These are phyloP conservation scores for Amphiura filiformis DNA, from an alignment of 35 echinoderm and acorn worm genomes.

Conservation along the genomic window DNA sequence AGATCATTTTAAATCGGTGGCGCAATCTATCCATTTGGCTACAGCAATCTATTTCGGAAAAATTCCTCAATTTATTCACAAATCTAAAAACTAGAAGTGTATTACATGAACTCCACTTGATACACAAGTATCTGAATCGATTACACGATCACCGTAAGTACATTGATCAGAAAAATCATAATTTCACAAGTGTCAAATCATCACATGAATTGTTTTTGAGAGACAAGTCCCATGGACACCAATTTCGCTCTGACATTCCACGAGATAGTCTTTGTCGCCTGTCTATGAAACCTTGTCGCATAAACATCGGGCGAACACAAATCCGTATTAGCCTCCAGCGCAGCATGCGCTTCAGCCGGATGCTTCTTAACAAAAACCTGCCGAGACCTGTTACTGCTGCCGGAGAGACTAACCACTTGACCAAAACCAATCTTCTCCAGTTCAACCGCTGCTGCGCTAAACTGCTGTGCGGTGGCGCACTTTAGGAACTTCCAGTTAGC, in stretches of 20 bases:
- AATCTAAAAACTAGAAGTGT: too few relatives aligned
- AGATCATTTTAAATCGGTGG: too few relatives aligned
- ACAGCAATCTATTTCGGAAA: too few relatives aligned
- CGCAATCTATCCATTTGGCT: too few relatives aligned
- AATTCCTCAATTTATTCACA: too few relatives aligned
- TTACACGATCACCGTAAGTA: too few relatives aligned
- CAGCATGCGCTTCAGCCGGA: not conserved
- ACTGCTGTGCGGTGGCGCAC: not conserved
- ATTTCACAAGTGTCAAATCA: not conserved
- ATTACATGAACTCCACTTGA: too few relatives aligned
- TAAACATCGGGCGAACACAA: not conserved
- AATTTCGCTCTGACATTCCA: not conserved
- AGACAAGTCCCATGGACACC: not conserved
- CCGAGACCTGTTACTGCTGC: not conserved
- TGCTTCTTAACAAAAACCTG: not conserved
- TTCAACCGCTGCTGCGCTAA: not conserved
- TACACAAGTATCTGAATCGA: too few relatives aligned
- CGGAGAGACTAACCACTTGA: not conserved
- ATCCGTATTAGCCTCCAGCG: not conserved
- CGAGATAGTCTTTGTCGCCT: not conserved
- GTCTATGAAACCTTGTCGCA: not conserved
- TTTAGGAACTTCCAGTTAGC: not conserved
- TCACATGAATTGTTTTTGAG: slow-evolving; percentile 10
- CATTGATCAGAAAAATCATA: too few relatives aligned
- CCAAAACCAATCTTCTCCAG: not conserved